Conservation (phyloP, 2,888 invertebrate genomes). For the Hirudinaria manillensis region DNA sequence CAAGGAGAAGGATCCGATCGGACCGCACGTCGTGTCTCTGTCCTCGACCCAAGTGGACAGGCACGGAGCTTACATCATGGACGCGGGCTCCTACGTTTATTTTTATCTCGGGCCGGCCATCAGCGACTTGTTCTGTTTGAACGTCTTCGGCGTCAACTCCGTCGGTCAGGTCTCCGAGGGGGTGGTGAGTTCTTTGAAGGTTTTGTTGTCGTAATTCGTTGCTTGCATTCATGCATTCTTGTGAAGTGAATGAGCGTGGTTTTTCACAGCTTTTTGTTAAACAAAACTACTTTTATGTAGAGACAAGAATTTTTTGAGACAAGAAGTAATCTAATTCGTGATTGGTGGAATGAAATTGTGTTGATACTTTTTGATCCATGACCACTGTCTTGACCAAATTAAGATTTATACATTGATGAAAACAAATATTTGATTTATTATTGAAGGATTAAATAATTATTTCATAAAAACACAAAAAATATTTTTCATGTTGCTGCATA, state of each 20-base stretch:
- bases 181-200: slow-evolving; percentile 34
- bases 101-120: slow-evolving; percentile 77
- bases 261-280: neutral
- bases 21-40: slow-evolving; percentile 74
- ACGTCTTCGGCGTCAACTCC: slow-evolving; percentile 65
- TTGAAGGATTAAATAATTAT: no score
- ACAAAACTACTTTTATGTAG: no score
- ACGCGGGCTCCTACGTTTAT: slow-evolving; percentile 74
- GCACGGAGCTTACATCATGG: slow-evolving; percentile 82
- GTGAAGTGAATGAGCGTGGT: neutral
- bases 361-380: neutral
- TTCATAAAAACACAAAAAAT: no score
- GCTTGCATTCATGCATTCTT: slow-evolving; percentile 3
- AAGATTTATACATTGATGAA: no score
- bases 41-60: slow-evolving; percentile 69
- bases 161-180: slow-evolving; percentile 47
- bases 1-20: no score
- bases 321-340: neutral
- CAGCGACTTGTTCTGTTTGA: slow-evolving; percentile 68
- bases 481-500: no score
- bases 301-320: neutral
- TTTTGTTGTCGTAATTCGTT: neutral
- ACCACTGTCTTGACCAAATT: no score
- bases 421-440: no score
- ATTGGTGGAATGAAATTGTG: neutral